Evolutionary conservation across 2,888 invertebrate species (phyloP).

Genomic region (Drosophila phalerata): DNA sequence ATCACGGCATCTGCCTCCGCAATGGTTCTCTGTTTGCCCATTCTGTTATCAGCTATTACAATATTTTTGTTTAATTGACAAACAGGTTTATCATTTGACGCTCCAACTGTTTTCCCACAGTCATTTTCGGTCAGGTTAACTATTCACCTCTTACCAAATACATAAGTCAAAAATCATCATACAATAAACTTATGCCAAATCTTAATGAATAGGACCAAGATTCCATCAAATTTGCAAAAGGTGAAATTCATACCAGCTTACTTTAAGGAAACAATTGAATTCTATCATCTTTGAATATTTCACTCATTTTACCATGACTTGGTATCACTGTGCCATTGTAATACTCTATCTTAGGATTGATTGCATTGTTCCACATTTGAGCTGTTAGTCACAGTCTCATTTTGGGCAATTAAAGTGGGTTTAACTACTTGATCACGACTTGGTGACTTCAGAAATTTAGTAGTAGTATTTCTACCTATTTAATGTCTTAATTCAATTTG

Average conservation of each 20-base stretch:
- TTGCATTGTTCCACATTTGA: slow-evolving; percentile 26
- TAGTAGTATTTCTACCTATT: slow-evolving; percentile 28
- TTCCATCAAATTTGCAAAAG: not conserved
- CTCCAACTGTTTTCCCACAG: slow-evolving; percentile 79
- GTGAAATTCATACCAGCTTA: not conserved
- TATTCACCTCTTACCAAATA: slow-evolving; percentile 36
- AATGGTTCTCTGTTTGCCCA: slow-evolving; percentile 62
- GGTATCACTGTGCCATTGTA: slow-evolving; percentile 20
- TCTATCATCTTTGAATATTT: not conserved
- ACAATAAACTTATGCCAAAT: slow-evolving; percentile 22
- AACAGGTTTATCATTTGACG: slow-evolving; percentile 81
- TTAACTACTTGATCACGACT: slow-evolving; percentile 63
- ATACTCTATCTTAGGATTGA: slow-evolving; percentile 28
- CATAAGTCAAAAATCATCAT: slow-evolving; percentile 2
- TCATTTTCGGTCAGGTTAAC: slow-evolving; percentile 64
- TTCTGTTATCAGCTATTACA: slow-evolving; percentile 80
- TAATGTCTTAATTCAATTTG: slow-evolving; percentile 52
- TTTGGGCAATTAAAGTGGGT: slow-evolving; percentile 47
- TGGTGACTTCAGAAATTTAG: slow-evolving; percentile 52
- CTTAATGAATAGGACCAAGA: too few relatives aligned
- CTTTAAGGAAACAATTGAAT: too few relatives aligned
- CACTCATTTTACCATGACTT: not conserved
- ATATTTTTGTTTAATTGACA: slow-evolving; percentile 80
- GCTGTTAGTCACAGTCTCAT: slow-evolving; percentile 41
- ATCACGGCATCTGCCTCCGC: slow-evolving; percentile 53